Conservation (phyloP, 37 sponge, comb jelly and placozoan genomes). For the Ianthella basta region DNA sequence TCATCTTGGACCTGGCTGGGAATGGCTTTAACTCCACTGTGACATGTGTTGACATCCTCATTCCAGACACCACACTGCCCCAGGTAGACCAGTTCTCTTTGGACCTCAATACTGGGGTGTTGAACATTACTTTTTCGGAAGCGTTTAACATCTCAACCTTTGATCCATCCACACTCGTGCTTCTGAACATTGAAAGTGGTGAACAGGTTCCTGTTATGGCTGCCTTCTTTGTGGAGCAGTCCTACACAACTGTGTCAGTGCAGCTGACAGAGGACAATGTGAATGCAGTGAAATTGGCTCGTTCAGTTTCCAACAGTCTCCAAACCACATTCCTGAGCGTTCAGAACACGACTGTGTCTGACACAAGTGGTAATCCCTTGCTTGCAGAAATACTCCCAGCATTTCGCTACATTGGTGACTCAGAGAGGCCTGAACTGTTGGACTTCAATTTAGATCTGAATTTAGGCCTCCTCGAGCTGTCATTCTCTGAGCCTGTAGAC, state of each 20-base stretch:
- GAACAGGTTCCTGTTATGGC: slow-evolving; percentile 50
- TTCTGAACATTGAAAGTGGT: slow-evolving; percentile 47
- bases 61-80: slow-evolving; percentile 60
- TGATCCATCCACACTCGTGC: slow-evolving; percentile 44
- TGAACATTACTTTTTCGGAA: slow-evolving; percentile 81
- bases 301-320: slow-evolving; percentile 39
- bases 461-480: slow-evolving; percentile 52
- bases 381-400: slow-evolving; percentile 52
- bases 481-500: slow-evolving; percentile 73
- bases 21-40: slow-evolving; percentile 70
- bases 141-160: slow-evolving; percentile 61
- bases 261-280: slow-evolving; percentile 48
- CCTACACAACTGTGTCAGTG: slow-evolving; percentile 47
- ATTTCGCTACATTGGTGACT: slow-evolving; percentile 46
- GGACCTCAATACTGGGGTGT: slow-evolving; percentile 71
- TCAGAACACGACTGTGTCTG: slow-evolving; percentile 46
- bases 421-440: slow-evolving; percentile 55
- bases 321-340: slow-evolving; percentile 64
- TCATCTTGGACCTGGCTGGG: slow-evolving; percentile 74
- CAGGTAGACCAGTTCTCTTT: slow-evolving; percentile 52
- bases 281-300: slow-evolving; percentile 51
- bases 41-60: slow-evolving; percentile 36
- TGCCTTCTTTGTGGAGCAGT: slow-evolving; percentile 19
- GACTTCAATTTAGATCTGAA: slow-evolving; percentile 64
- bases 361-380: slow-evolving; percentile 62